Conservation (phyloP, 2,888 invertebrate species). For the Lasioglossum figueresi region DNA sequence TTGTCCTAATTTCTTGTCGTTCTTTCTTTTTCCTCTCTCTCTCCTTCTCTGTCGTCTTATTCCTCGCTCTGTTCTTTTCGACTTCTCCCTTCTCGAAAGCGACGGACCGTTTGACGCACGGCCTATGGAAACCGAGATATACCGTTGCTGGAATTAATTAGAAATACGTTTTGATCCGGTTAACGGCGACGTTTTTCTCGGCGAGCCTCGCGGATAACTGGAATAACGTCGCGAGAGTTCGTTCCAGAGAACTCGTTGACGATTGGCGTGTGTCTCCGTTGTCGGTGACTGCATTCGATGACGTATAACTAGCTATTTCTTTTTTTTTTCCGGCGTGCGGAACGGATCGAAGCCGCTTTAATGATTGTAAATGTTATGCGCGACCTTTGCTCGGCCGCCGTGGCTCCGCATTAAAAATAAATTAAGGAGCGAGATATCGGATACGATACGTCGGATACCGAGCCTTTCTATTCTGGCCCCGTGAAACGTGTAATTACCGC, state of each 20-base stretch:
- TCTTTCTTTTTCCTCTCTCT: neutral
- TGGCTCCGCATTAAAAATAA: constrained; percentile 52
- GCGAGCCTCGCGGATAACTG: constrained; percentile 12
- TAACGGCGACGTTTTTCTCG: constrained; percentile 27
- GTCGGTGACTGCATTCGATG: constrained; percentile 35
- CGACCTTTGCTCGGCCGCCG: constrained; percentile 50
- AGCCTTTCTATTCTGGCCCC: constrained; percentile 43
- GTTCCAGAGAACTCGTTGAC: constrained; percentile 27
- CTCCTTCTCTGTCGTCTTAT: neutral
- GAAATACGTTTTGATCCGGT: constrained; percentile 47
- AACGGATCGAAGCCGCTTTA: constrained; percentile 39
- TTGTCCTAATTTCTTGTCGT: constrained; percentile 54
- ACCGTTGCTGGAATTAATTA: constrained; percentile 61
- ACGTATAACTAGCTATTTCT: constrained; percentile 47
- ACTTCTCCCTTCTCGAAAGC: neutral
- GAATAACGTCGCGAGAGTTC: constrained; percentile 11
- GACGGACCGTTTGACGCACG: constrained; percentile 35
- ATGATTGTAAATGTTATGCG: constrained; percentile 59
- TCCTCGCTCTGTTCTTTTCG: neutral
- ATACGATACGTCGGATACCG: constrained; percentile 44
- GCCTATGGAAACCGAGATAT: constrained; percentile 25
- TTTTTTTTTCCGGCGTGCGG: neutral
- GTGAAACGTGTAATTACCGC: constrained; percentile 25
- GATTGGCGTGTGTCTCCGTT: neutral
- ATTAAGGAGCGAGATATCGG: constrained; percentile 54